These are phyloP conservation scores for Perca flavescens DNA, from an alignment of 2,113 vertebrate species.

Conservation along the genomic window DNA sequence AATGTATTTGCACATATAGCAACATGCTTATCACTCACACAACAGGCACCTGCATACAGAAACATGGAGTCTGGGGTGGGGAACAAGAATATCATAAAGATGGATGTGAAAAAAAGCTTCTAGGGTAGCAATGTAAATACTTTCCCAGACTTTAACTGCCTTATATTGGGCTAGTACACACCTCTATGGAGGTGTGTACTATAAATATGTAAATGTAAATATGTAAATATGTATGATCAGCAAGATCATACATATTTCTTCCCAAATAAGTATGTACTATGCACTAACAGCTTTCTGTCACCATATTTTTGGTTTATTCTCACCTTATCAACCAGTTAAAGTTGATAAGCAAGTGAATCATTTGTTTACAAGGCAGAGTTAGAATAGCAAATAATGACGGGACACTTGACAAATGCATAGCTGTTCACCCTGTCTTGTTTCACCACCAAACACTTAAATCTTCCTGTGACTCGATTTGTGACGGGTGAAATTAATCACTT, in stretches of 20 bases:
- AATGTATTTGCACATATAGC: too few relatives aligned
- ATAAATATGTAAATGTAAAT: too few relatives aligned
- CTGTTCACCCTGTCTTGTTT: conserved; percentile 3
- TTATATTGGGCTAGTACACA: neutral
- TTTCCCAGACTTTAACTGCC: neutral
- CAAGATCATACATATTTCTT: neutral
- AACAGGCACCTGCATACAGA: too few relatives aligned
- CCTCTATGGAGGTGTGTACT: neutral
- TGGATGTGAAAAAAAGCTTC: neutral
- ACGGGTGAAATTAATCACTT: conserved; percentile 1
- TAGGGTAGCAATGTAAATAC: neutral
- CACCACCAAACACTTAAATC: conserved; percentile 3
- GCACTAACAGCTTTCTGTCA: neutral
- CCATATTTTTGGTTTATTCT: neutral
- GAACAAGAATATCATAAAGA: conserved; percentile 15
- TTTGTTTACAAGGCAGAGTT: conserved; percentile 10
- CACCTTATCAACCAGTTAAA: neutral
- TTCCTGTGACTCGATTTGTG: conserved; percentile 12
- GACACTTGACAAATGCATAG: neutral
- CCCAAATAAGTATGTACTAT: neutral
- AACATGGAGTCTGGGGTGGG: conserved; percentile 1
- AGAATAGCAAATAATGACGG: neutral
- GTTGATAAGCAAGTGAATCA: neutral
- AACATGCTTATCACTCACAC: too few relatives aligned
- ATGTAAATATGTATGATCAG: too few relatives aligned